Base-by-base conservation (phyloP, 2,113 vertebrate species). In the Aphyosemion australe region DNA sequence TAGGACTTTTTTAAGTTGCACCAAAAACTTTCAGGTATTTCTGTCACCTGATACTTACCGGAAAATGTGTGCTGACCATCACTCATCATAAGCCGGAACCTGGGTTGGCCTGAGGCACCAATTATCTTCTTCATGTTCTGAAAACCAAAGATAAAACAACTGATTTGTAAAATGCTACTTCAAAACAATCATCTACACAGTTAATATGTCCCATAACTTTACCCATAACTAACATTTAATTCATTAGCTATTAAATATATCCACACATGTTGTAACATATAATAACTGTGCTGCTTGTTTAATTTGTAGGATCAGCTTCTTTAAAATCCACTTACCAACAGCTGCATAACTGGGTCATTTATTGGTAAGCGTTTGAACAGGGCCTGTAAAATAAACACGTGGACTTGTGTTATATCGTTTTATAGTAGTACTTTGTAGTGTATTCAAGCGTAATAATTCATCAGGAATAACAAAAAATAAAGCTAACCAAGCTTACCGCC, bases 11-110 rank as follows among this genome's bases (percentile, higher is more conserved):
- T 8, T 12, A 7, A 10, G 63, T 49, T 10, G 2, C 4, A 20
- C 26, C 26, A 1, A 50, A 1, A 14, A 1, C 12, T 43, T 21
- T 12, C 6, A 18, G 20, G 19, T 18, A 15, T 37, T 18, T n/a
- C 1, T 11, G 31, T 18, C 21, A 1, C 0, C 56, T 13, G 20
- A 68, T 76, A 95, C 96, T 93, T 70, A 97, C 96, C 94, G 18
- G 94, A 91, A 0, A 91, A 83, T 0, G 83, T 92, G 82, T 95
- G 93, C 53, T 92, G 80, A 10, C 96, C 95, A 45, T 97, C 96
- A 5, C 96, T 97, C 95, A 97, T 94, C 73, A 93, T 78, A 47
- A 97, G 85, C 7, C 95, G 88, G 71, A 91, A 95, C 20, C 94
- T 93, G 0, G 93, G 74, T 2, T 90, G 88, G 3, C 89, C 92